Evolutionary conservation across 2,113 vertebrate species (phyloP), one percentile per base, ranked within the genome.

Genomic region (Natator depressus): DNA sequence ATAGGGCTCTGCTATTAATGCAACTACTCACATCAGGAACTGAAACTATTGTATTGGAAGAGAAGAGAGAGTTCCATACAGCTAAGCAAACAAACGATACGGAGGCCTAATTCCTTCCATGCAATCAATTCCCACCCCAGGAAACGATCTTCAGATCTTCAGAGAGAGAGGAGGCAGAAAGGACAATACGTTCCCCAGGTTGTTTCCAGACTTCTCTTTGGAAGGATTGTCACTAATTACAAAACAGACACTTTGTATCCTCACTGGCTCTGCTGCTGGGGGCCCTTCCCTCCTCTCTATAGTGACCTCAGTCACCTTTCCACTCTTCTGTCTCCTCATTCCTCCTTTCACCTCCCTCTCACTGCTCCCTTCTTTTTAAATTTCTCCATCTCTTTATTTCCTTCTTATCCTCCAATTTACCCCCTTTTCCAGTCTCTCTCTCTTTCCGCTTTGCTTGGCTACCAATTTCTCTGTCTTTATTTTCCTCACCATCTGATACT

Each of bases 401-500:
- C 31, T 35, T 69, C 65, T 69, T 9, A 19, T n/a, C 65, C 8
- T 69, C 35, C 35, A n/a, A n/a, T n/a, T 19, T 17, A 19, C 8
- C 17, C 35, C 29, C 17, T n/a, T 69, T 69, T n/a, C 35, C 65
- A 20, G 8, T 69, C 35, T 69, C 65, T n/a, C 65, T 82, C 91
- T 69, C 42, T 54, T 90, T 88, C 89, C 84, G 24, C 89, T 83
- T 69, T 83, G 38, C 79, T 84, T 91, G 24, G 62, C 29, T 82
- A 87, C 55, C 59, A 87, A 88, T 91, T 96, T 95, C 90, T 72
- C 88, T 0, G 3, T 88, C 93, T 94, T 92, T 16, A 42, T 96
- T 78, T 92, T 84, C 87, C 54, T 78, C 38, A 49, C 46, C 69
- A 69, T 65, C 89, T 75, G 69, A 84, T 78, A 81, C 79, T 93